Conservation (phyloP, 2,888 invertebrate species). For the Macrosoma leucophasiata region DNA sequence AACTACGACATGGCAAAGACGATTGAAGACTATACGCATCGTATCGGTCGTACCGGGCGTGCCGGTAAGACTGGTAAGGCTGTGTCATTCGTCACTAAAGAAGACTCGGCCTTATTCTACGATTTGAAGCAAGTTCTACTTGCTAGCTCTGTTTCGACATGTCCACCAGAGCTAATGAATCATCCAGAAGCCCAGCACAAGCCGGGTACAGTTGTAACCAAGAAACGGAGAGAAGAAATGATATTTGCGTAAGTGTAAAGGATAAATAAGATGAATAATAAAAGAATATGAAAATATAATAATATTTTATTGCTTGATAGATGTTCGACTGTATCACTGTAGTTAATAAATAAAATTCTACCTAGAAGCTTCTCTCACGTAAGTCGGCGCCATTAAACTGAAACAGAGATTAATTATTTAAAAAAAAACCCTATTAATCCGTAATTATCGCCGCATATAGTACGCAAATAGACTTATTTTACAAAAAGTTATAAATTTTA, state of each 20-base stretch:
- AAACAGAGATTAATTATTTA: too few species aligned
- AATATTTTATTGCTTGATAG: too few species aligned
- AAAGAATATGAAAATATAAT: too few species aligned
- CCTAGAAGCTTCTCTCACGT: too few species aligned
- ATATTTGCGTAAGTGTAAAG: slow-evolving; percentile 88
- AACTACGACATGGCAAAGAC: slow-evolving; percentile 99
- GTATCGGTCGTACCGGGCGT: slow-evolving; percentile 99
- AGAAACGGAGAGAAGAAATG: slow-evolving; percentile 95
- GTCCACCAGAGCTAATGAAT: slow-evolving; percentile 97
- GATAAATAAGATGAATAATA: too few species aligned
- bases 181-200: slow-evolving; percentile 99
- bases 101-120: slow-evolving; percentile 95
- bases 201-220: slow-evolving; percentile 95
- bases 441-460: too few species aligned
- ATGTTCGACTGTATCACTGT: too few species aligned
- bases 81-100: slow-evolving; percentile 97
- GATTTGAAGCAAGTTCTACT: slow-evolving; percentile 95
- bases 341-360: too few species aligned
- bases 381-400: too few species aligned
- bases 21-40: slow-evolving; percentile 98
- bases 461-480: too few species aligned
- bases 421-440: too few species aligned
- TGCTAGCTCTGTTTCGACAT: slow-evolving; percentile 93
- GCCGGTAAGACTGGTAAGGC: slow-evolving; percentile 98
- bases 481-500: too few species aligned